Evolutionary conservation across 1,140 invertebrate genomes (phyloP).

Genomic region (Drosophila tani): DNA sequence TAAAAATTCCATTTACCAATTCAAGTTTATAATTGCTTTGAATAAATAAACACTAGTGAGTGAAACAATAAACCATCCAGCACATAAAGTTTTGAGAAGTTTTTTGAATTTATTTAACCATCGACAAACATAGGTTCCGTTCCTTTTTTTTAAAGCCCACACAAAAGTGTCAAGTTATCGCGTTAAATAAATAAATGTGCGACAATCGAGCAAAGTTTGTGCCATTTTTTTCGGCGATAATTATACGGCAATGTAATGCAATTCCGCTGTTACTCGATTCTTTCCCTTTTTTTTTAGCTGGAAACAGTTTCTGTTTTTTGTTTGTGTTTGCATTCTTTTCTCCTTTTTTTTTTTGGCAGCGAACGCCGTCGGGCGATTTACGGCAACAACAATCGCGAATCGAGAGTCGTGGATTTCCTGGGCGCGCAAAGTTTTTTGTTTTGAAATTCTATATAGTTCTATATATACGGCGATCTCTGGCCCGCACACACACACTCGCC

Average conservation of each 20-base stretch:
- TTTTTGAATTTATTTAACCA: not conserved
- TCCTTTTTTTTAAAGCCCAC: not conserved
- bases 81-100: not conserved
- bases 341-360: constrained; percentile 30
- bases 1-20: not conserved
- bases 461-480: constrained; percentile 36
- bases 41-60: not conserved
- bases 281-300: constrained; percentile 3
- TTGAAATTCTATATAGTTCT: constrained; percentile 46
- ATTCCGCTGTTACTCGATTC: not conserved
- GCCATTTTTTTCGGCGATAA: constrained; percentile 4
- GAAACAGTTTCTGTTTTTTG: constrained; percentile 28
- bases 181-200: constrained; percentile 13
- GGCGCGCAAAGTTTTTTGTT: constrained; percentile 54
- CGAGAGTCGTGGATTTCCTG: constrained; percentile 40
- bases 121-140: not conserved
- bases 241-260: constrained; percentile 5
- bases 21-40: not conserved
- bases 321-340: constrained; percentile 27
- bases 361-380: constrained; percentile 35
- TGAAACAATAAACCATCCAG: not conserved
- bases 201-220: not conserved
- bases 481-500: constrained; percentile 8
- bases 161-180: constrained; percentile 1
- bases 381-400: constrained; percentile 38